phyloP scores from a whole-genome alignment of 2,888 invertebrate genomes.

The Pantelozetes paolii region DNA sequence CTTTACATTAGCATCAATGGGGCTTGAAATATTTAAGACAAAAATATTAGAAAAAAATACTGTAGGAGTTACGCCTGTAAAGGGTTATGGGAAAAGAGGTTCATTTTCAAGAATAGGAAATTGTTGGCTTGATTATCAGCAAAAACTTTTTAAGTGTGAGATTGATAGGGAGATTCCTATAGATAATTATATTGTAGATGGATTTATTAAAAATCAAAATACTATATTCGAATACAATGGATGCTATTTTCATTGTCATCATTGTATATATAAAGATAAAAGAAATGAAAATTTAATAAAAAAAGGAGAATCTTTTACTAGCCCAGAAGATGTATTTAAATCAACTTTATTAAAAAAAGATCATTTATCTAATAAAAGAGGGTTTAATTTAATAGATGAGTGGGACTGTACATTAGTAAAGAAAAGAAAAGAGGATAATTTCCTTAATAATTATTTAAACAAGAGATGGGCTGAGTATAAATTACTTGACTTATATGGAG shows the following conservation, averaged over 20 bases:
- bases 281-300: background rate
- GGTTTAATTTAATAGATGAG: conserved; percentile 43
- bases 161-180: conserved; percentile 43
- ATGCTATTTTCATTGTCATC: conserved; percentile 47
- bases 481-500: background rate
- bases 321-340: conserved; percentile 2
- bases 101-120: background rate
- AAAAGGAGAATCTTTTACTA: background rate
- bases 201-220: conserved; percentile 18
- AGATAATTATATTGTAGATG: conserved; percentile 45
- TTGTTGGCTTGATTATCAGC: conserved; percentile 29
- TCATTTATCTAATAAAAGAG: background rate
- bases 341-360: background rate
- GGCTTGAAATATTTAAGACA: conserved; percentile 39
- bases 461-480: background rate
- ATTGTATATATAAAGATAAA: conserved; percentile 40
- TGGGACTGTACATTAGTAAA: conserved; percentile 48
- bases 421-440: conserved; percentile 16
- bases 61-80: conserved; percentile 40
- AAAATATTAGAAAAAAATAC: conserved; percentile 26
- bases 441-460: background rate
- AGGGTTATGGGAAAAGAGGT: conserved; percentile 36
- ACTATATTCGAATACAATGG: conserved; percentile 46
- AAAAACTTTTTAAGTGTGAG: background rate
- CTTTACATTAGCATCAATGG: conserved; percentile 41